Base-by-base conservation (phyloP, 2,113 vertebrate genomes). In the Gallinago undulata region DNA sequence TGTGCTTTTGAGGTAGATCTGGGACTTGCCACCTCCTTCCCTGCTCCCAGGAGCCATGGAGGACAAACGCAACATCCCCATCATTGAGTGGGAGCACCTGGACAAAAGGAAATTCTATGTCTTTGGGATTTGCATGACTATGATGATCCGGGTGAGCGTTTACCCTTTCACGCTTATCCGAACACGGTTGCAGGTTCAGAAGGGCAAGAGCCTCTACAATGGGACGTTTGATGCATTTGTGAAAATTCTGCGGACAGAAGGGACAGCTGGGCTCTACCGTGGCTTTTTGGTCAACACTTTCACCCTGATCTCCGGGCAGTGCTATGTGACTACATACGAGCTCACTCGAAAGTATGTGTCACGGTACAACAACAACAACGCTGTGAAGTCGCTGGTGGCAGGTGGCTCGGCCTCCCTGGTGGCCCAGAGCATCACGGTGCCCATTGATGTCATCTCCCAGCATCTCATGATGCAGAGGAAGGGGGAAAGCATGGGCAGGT, bases 91-190 rank as follows among this genome's bases (percentile, higher is more conserved):
- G 99, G 99, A 99, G 83, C 99, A 99, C 95, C 96, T 99, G 97
- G 99, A 99, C 98, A 99, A 99, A 96, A 98, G 98, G 97, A 99
- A 99, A 87, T 99, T 99, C 98, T 99, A 99, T 12, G 98, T 99
- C 3, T 97, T 99, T 1, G 99, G 99, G 0, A 98, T 99, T 56
- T 99, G 99, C 37, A 99, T 99, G 99, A 99, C 99, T 0, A 98
- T 99, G 98, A 98, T 98, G 97, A 99, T 99, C 88, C 98, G 99
- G 6, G 98, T 98, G 87, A 99, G 99, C 1, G 98, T 99, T 35
- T 99, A 99, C 96, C 99, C 99, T 0, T 99, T 99, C 96, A 99
- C 99, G 4, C 98, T 99, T 56, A 99, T 99, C 94, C 99, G 99
- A 23, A 99, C 99, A 0, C 98, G 98, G 10, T 43, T 99, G 73